phyloP scores from a whole-genome alignment of 2,797 vertebrate genomes.

The Melanotaenia boesemani region DNA sequence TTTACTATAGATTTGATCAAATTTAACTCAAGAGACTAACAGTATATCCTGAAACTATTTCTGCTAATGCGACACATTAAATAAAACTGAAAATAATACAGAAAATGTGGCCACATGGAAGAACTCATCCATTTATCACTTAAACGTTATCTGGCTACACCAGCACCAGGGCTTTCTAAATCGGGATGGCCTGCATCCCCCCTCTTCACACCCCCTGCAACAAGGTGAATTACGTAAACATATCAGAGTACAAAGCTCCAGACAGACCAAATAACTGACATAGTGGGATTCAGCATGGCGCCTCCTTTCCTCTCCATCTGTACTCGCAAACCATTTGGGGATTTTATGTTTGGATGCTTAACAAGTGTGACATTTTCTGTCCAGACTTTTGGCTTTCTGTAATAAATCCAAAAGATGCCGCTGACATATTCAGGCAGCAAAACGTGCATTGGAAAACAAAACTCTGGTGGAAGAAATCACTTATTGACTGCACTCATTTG shows the following conservation, averaged over 20 bases:
- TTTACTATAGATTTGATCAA: constrained; percentile 1
- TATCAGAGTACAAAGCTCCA: constrained; percentile 40
- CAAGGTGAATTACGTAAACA: constrained; percentile 72
- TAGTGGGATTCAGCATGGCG: constrained; percentile 64
- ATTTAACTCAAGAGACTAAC: neutral
- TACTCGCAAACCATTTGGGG: constrained; percentile 54
- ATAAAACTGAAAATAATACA: constrained; percentile 3
- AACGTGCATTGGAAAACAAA: constrained; percentile 12
- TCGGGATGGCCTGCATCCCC: constrained; percentile 24
- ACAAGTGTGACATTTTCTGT: constrained; percentile 58
- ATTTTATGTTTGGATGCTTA: constrained; percentile 59
- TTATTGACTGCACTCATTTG: neutral
- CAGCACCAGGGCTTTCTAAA: constrained; percentile 38
- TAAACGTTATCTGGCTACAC: constrained; percentile 19
- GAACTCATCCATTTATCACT: constrained; percentile 15
- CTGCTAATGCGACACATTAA: neutral
- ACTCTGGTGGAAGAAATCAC: constrained; percentile 15
- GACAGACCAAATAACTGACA: constrained; percentile 59
- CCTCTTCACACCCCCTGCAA: constrained; percentile 13
- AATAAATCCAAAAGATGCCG: constrained; percentile 40
- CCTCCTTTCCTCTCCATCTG: constrained; percentile 63
- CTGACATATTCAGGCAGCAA: constrained; percentile 11
- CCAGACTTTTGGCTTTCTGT: constrained; percentile 41
- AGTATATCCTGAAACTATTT: rapidly evolving
- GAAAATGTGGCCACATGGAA: neutral